Conservation (phyloP, 2,888 invertebrate genomes). For the Prosapia bicincta region DNA sequence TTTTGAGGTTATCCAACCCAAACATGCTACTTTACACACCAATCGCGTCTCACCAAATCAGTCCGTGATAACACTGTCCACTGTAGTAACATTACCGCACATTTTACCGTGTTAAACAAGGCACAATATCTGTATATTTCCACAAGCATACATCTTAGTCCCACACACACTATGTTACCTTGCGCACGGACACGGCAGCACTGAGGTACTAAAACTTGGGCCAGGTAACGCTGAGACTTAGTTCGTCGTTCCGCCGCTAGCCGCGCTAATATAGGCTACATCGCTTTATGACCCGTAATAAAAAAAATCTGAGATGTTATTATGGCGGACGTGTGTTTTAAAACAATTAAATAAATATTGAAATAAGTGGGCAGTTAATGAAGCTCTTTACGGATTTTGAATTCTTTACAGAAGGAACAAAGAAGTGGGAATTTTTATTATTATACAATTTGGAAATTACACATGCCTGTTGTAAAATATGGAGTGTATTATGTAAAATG, state of each 20-base stretch:
- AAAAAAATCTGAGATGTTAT: not conserved
- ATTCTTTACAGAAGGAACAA: not conserved
- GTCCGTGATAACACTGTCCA: not conserved
- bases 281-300: conserved; percentile 2
- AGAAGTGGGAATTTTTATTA: not conserved
- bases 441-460: no score
- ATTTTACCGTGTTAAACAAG: not conserved
- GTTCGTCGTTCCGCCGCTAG: not conserved
- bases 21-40: not conserved
- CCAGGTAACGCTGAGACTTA: not conserved
- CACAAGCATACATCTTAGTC: not conserved
- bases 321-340: not conserved
- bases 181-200: not conserved
- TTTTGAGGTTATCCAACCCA: not conserved
- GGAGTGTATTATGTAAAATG: no score
- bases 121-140: not conserved
- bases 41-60: not conserved
- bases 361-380: not conserved
- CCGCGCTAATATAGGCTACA: not conserved
- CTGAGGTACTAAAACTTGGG: not conserved
- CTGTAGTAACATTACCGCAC: not conserved
- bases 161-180: not conserved
- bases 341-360: not conserved
- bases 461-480: no score
- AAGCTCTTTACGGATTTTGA: not conserved